Evolutionary conservation across 1,140 invertebrate species (phyloP).

Genomic region (Ceratosolen solmsi): DNA sequence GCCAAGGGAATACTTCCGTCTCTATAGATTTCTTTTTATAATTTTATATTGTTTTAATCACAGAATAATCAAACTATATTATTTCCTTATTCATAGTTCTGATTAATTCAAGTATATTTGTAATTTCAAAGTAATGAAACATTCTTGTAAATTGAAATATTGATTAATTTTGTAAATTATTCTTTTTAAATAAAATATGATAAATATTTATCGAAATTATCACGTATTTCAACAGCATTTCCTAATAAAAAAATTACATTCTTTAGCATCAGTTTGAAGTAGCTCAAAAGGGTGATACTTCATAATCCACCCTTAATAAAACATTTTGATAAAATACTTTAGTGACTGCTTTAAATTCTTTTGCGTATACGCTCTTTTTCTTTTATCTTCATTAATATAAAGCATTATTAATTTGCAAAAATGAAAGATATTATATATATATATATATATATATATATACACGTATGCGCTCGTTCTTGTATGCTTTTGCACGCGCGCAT

Average conservation of each 20-base stretch:
- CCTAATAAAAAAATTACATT: not conserved
- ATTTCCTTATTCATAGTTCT: too few species aligned
- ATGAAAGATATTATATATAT: not conserved
- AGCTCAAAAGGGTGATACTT: not conserved
- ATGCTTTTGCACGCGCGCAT: too few species aligned
- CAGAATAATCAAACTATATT: too few species aligned
- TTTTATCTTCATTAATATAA: not conserved
- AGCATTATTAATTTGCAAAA: not conserved
- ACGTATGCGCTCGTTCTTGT: too few species aligned
- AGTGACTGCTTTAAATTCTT: not conserved
- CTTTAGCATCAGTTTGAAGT: not conserved
- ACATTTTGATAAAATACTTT: constrained; percentile 2
- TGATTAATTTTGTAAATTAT: too few species aligned
- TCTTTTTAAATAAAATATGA: not conserved
- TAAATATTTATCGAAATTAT: not conserved
- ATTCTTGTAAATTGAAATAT: not conserved
- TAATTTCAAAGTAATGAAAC: too few species aligned
- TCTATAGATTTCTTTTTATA: not conserved
- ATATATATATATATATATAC: too few species aligned
- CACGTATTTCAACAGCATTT: not conserved
- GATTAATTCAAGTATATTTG: too few species aligned
- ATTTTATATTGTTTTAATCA: not conserved
- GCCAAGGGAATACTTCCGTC: not conserved
- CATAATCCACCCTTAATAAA: too few species aligned
- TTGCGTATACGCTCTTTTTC: not conserved